Conservation (phyloP, 92 coral and sea anemone species). For the Heteractis magnifica region DNA sequence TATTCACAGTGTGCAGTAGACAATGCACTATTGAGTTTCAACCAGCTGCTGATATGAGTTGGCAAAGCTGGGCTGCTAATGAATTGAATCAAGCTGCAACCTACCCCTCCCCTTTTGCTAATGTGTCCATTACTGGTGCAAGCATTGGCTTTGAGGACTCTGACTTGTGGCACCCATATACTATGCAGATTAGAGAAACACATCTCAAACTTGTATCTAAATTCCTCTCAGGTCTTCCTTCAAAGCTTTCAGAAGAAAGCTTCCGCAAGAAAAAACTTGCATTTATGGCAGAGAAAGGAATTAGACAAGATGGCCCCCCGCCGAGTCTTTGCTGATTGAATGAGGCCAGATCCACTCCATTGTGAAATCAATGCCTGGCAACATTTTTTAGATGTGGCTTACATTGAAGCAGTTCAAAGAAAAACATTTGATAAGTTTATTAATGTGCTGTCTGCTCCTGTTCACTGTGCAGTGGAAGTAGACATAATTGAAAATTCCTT, state of each 20-base stretch:
- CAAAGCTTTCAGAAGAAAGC: too few species aligned
- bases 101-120: constrained; percentile 20
- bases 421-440: background rate
- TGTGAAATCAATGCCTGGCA: too few species aligned
- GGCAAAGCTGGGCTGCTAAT: too few species aligned
- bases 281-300: constrained; percentile 40
- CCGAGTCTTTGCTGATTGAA: constrained; percentile 28
- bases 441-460: constrained; percentile 20
- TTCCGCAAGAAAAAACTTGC: constrained; percentile 5
- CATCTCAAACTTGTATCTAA: constrained; percentile 15
- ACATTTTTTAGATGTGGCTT: too few species aligned
- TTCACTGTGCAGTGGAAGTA: too few species aligned
- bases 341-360: too few species aligned
- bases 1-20: too few species aligned
- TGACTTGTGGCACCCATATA: constrained; percentile 22
- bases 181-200: background rate
- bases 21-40: too few species aligned
- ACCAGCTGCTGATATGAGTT: too few species aligned
- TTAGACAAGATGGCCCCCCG: constrained; percentile 28
- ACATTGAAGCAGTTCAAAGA: background rate
- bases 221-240: constrained; percentile 14
- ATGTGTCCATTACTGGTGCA: constrained; percentile 23
- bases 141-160: constrained; percentile 13
- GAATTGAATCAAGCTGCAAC: constrained; percentile 24
- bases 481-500: too few species aligned